phyloP scores from a whole-genome alignment of 2,888 invertebrate genomes.

The Sinhomidia bicolor region DNA sequence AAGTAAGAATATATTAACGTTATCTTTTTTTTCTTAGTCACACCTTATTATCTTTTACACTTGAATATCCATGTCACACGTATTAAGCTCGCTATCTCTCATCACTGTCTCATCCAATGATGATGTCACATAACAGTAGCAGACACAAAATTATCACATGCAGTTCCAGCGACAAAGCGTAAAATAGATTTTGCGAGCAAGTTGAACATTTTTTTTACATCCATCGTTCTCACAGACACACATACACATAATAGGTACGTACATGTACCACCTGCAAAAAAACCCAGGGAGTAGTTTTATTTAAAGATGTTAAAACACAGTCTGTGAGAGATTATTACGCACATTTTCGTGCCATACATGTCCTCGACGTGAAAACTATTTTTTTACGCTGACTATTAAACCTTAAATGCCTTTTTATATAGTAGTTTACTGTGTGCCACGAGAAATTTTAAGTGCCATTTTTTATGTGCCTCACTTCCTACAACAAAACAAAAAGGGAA shows the following conservation, averaged over 20 bases:
- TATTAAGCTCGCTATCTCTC: neutral
- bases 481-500: no score
- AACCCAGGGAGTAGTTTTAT: neutral
- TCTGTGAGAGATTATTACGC: conserved; percentile 1
- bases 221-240: neutral
- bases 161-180: neutral
- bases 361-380: neutral
- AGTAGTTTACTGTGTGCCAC: no score
- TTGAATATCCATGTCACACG: conserved; percentile 2
- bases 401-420: neutral
- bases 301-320: neutral
- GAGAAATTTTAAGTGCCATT: no score
- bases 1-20: neutral
- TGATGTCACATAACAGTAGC: neutral
- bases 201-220: neutral
- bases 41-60: neutral
- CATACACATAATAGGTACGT: neutral
- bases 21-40: neutral
- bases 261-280: neutral
- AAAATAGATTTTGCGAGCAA: neutral
- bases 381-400: neutral
- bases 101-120: neutral
- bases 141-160: neutral
- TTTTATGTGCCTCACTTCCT: no score
- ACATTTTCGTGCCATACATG: conserved; percentile 17